These are phyloP conservation scores for Clostera curtula DNA, from an alignment of 2,888 invertebrate species.

Conservation along the genomic window DNA sequence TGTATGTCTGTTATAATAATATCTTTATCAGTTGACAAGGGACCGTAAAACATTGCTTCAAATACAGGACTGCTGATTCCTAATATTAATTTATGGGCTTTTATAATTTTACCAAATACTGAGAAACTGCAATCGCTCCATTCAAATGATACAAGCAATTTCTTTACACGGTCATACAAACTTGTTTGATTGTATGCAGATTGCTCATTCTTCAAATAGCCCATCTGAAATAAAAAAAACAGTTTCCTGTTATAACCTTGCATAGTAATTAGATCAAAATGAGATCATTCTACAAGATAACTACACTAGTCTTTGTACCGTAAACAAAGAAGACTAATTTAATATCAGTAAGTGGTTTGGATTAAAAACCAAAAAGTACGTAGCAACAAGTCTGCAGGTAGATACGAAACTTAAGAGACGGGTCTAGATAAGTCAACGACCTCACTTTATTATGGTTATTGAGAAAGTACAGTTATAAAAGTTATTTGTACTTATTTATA, in stretches of 20 bases:
- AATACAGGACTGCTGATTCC: constrained; percentile 81
- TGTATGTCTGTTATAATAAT: constrained; percentile 76
- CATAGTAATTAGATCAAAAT: too few relatives aligned
- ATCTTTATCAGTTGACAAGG: constrained; percentile 63
- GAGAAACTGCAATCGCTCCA: constrained; percentile 77
- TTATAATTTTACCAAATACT: constrained; percentile 64
- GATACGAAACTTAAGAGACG: too few relatives aligned
- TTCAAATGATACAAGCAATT: constrained; percentile 61
- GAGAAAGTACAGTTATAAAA: too few relatives aligned
- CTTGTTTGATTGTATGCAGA: constrained; percentile 34
- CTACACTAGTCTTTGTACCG: too few relatives aligned
- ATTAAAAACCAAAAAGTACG: too few relatives aligned
- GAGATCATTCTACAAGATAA: too few relatives aligned
- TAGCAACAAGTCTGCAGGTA: too few relatives aligned
- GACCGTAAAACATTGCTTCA: constrained; percentile 80
- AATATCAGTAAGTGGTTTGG: too few relatives aligned
- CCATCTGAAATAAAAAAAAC: constrained; percentile 51
- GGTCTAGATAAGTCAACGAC: too few relatives aligned
- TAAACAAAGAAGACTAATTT: too few relatives aligned
- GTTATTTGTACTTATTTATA: too few relatives aligned
- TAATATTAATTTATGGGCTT: constrained; percentile 77
- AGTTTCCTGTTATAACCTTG: background rate
- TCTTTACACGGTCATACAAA: constrained; percentile 63
- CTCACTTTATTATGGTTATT: too few relatives aligned
- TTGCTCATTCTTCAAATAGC: constrained; percentile 37